These are phyloP conservation scores for Galeopterus variegatus DNA, from an alignment of 2,113 vertebrate species.

Conservation along the genomic window DNA sequence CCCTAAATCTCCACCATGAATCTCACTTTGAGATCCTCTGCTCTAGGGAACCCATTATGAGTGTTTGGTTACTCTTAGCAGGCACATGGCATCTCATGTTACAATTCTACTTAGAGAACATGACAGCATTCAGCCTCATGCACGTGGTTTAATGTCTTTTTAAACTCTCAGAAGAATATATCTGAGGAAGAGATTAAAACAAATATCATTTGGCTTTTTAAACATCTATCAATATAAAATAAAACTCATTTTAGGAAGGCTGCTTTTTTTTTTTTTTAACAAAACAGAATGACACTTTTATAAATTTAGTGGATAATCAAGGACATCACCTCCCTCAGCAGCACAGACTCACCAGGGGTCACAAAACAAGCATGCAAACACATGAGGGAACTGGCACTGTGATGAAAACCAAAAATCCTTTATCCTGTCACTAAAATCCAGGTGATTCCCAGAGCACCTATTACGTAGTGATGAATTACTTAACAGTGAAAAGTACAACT, in stretches of 20 bases:
- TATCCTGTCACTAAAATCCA: conserved; percentile 25
- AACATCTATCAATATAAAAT: neutral
- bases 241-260: neutral
- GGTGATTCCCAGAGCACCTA: neutral
- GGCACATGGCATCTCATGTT: neutral
- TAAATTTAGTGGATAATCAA: conserved; percentile 28
- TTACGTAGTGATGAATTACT: neutral
- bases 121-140: neutral
- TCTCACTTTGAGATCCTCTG: neutral
- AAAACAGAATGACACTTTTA: conserved; percentile 9
- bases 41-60: neutral
- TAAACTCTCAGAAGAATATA: neutral
- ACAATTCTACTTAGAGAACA: neutral
- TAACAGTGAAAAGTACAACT: neutral
- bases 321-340: neutral
- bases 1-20: neutral
- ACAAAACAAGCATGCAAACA: neutral
- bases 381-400: neutral
- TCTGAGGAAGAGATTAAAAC: neutral
- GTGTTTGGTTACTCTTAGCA: neutral
- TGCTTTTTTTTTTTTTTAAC: neutral
- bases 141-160: neutral
- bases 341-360: neutral
- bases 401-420: neutral
- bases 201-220: neutral